Evolutionary conservation across 2,888 invertebrate species (phyloP), one percentile per base, ranked within the genome.

Genomic region (Odontocerum albicorne): DNA sequence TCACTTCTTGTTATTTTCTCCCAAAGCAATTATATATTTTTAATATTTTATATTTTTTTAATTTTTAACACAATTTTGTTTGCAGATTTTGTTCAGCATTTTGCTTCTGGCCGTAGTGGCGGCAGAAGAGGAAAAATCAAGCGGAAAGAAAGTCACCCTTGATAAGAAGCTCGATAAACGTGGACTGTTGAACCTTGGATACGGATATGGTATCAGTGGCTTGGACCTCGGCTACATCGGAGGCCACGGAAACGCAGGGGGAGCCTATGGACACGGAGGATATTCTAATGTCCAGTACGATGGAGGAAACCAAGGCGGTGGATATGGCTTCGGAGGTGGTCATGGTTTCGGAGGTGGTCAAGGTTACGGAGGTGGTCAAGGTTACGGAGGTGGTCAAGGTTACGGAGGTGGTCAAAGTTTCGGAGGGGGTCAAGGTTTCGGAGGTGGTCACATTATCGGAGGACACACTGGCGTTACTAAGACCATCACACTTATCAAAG

Each of bases 161-260:
- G 87, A 86, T 61, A 88, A 90, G 80, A 90, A 90, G 72, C 81
- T 88, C 70, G 88, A 88, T 74, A 90, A 91, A 73, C 87, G 90
- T 64, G 90, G 90, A 63, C 82, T 90, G 64, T 77, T 88, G 56
- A 84, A 87, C 68, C 79, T 90, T 68, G 90, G 90, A 64, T 89
- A 90, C 65, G 90, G 90, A 49, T 90, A 90, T 70, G 88, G 88
- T 57, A 80, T 83, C 67, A 83, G 85, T 65, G 89, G 88, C 63
- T 82, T 87, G 62, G 88, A 88, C 67, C 72, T 88, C 61, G 90
- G 90, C 44, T 85, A 86, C 69, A 76, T 87, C 64, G 83, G 83
- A 22, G 81, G 83, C 59, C 65, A 70, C 45, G 57, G 57, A 21
- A 82, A 80, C 4, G 49, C 72, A 49, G 80, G 80, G 43, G 80